These are phyloP conservation scores for Scytalopus superciliaris DNA, from an alignment of 2,113 vertebrate genomes.

Conservation along the genomic window DNA sequence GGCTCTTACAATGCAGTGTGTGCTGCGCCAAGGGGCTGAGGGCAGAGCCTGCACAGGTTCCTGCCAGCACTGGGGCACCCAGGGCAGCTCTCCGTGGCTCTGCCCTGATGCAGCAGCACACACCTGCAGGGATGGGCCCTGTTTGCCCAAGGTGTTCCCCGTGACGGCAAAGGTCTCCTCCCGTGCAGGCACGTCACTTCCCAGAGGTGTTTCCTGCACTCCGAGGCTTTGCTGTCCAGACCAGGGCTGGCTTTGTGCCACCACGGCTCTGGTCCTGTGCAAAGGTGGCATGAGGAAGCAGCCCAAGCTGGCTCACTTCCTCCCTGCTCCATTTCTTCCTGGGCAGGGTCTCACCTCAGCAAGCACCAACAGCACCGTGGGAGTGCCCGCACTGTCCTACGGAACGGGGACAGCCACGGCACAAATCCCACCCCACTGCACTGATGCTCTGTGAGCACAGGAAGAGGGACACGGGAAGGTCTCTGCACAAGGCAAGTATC, in stretches of 20 bases:
- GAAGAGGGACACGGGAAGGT: neutral
- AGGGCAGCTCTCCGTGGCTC: neutral
- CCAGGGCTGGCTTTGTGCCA: accelerated
- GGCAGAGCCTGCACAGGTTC: neutral
- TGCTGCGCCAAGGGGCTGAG: accelerated
- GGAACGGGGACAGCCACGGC: accelerated
- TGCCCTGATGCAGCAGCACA: neutral
- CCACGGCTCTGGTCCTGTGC: accelerated
- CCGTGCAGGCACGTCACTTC: neutral
- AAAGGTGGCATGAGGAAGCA: too few species aligned
- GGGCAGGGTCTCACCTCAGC: accelerated
- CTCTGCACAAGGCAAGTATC: neutral
- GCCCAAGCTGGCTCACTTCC: neutral
- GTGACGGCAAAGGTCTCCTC: neutral
- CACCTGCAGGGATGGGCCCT: accelerated
- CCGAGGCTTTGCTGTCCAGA: neutral
- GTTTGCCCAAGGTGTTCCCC: slow-evolving; percentile 56
- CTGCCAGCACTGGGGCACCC: accelerated
- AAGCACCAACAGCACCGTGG: accelerated
- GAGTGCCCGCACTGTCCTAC: accelerated
- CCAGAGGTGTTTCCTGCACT: neutral
- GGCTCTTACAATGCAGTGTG: accelerated
- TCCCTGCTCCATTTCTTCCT: accelerated
- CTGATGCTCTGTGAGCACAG: accelerated
- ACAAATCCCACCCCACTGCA: accelerated